phyloP scores from a whole-genome alignment of 2,113 vertebrate species.

The Empidonax alnorum region DNA sequence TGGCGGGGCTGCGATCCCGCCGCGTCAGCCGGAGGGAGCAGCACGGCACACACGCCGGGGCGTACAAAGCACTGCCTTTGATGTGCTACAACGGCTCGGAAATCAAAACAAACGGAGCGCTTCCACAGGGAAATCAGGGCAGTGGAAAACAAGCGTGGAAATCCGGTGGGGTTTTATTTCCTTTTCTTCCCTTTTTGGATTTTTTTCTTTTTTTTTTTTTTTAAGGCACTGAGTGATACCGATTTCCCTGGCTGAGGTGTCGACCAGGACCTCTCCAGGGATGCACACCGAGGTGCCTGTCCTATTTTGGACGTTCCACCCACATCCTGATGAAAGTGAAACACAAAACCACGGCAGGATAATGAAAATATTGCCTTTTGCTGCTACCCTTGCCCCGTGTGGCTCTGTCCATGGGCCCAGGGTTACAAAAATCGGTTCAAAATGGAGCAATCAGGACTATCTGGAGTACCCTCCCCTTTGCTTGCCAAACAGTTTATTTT shows the following conservation, averaged over 20 bases:
- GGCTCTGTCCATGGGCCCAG: neutral
- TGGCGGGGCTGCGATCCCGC: neutral
- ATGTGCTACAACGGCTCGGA: constrained; percentile 25
- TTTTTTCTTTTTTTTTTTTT: neutral
- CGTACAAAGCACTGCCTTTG: constrained; percentile 22
- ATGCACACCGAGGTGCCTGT: neutral
- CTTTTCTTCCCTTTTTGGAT: neutral
- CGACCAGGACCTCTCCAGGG: neutral
- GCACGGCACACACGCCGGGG: neutral
- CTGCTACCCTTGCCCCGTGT: neutral
- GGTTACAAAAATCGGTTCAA: neutral
- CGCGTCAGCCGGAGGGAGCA: neutral
- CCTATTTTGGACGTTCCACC: neutral
- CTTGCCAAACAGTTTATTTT: neutral
- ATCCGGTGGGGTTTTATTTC: neutral
- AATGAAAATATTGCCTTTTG: neutral
- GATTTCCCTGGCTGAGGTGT: neutral
- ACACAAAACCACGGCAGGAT: neutral
- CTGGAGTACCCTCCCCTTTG: neutral
- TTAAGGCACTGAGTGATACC: neutral
- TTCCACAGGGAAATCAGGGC: constrained; percentile 36
- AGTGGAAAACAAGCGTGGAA: constrained; percentile 1
- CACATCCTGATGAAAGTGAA: neutral
- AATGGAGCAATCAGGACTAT: neutral
- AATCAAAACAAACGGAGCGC: constrained; percentile 54